These are phyloP conservation scores for Pseudomyrmex pallidus DNA, from an alignment of 1,140 invertebrate genomes.

Conservation along the genomic window DNA sequence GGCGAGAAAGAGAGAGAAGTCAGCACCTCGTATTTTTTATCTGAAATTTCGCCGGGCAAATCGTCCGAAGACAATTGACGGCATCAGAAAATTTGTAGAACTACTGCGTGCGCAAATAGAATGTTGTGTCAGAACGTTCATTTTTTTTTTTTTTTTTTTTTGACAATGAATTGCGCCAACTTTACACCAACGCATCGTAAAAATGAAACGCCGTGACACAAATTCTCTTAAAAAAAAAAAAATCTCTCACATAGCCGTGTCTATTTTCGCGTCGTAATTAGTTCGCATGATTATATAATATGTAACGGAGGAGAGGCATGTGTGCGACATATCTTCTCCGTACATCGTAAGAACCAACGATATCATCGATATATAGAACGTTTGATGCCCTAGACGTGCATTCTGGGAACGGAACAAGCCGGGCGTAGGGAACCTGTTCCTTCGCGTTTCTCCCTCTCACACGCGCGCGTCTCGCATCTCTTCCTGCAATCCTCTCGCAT, in stretches of 20 bases:
- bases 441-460: not conserved
- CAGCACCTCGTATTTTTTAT: too few relatives aligned
- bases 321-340: constrained; percentile 30
- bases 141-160: too few relatives aligned
- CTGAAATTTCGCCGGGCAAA: too few relatives aligned
- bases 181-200: too few relatives aligned
- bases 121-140: too few relatives aligned
- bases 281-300: constrained; percentile 18
- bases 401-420: constrained; percentile 8
- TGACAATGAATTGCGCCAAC: too few relatives aligned
- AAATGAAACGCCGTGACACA: too few relatives aligned
- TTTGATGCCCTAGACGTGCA: constrained; percentile 50
- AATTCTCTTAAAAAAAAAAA: too few relatives aligned
- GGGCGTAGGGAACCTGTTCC: constrained; percentile 12
- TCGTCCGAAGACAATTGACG: too few relatives aligned
- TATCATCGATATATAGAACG: constrained; percentile 52
- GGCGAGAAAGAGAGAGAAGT: too few relatives aligned
- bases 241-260: not conserved
- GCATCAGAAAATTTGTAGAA: too few relatives aligned
- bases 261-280: not conserved
- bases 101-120: too few relatives aligned
- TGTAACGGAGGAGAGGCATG: constrained; percentile 45
- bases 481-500: not conserved
- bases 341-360: constrained; percentile 14
- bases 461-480: constrained; percentile 15